A percentile compares a stretch with the other conserved stretches of the same genome.
phyloP scores from a whole-genome alignment of 2,113 vertebrate genomes.

The Vanacampus margaritifer region DNA sequence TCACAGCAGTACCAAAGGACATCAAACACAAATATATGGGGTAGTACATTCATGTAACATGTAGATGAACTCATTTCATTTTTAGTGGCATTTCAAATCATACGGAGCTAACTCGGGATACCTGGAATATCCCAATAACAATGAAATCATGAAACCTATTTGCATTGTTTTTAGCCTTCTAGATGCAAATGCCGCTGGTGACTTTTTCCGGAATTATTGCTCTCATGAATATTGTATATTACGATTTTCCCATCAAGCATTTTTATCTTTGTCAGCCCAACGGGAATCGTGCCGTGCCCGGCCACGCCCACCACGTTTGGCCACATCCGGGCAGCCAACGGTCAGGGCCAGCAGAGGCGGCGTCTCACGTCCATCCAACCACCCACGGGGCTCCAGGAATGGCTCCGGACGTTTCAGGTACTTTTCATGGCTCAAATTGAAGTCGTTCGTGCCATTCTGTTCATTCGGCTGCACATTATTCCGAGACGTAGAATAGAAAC shows the following conservation, averaged over 20 bases:
- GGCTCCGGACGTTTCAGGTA: conserved; percentile 99
- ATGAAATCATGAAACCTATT: background rate
- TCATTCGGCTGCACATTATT: too few relatives aligned
- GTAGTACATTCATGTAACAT: too few relatives aligned
- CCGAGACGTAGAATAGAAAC: too few relatives aligned
- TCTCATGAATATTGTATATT: conserved; percentile 2
- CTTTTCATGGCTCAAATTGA: conserved; percentile 16
- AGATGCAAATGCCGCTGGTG: background rate
- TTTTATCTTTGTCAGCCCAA: conserved; percentile 74
- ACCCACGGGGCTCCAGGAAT: conserved; percentile 94
- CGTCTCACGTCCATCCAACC: conserved; percentile 95
- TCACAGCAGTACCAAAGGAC: background rate
- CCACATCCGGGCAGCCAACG: conserved; percentile 92
- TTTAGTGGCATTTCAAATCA: too few relatives aligned
- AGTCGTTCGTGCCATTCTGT: too few relatives aligned
- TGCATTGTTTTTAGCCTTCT: background rate
- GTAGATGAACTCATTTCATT: too few relatives aligned
- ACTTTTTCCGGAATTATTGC: background rate
- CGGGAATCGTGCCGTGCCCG: conserved; percentile 94
- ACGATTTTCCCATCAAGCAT: background rate
- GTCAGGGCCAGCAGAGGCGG: conserved; percentile 93
- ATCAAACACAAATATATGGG: too few relatives aligned
- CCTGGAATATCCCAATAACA: background rate
- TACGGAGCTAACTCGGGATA: too few relatives aligned
- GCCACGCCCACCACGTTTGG: conserved; percentile 97